Percentiles rank a stretch among this genome's conserved stretches.
phyloP scores from a whole-genome alignment of 2,113 vertebrate genomes.

The Eira barbara region DNA sequence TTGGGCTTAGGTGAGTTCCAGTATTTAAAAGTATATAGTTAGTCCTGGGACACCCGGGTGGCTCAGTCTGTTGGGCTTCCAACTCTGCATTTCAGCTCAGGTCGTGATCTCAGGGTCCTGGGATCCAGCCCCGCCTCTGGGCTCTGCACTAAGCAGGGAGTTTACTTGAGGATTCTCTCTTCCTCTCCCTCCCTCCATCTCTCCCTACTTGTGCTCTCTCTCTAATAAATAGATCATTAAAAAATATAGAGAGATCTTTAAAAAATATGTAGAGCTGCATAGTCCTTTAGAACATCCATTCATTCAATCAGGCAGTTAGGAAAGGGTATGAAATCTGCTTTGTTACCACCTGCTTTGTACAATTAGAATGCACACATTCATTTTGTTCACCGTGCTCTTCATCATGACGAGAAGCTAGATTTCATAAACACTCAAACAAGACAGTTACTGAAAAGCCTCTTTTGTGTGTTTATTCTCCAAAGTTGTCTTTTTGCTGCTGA shows the following conservation, averaged over 20 bases:
- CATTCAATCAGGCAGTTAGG: neutral
- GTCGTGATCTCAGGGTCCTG: neutral
- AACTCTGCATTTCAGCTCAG: neutral
- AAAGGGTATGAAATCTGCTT: neutral
- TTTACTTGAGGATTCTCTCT: neutral
- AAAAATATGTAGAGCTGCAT: neutral
- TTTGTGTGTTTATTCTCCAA: neutral
- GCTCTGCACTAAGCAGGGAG: neutral
- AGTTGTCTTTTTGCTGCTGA: neutral
- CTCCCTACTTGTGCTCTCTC: neutral
- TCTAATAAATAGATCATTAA: neutral
- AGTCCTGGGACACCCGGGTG: neutral
- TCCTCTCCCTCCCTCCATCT: neutral
- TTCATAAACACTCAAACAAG: conserved; percentile 1
- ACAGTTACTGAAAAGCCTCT: neutral
- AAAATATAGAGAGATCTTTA: neutral
- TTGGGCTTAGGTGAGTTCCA: neutral
- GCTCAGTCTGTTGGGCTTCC: neutral
- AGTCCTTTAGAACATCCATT: neutral
- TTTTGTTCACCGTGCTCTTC: neutral
- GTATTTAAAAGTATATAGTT: neutral
- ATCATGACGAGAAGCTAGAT: neutral
- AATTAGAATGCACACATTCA: neutral
- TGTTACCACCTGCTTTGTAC: neutral
- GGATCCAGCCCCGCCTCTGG: neutral